Percentiles rank a stretch among this genome's conserved stretches.
Evolutionary conservation across 2,797 vertebrate species (phyloP).

Genomic region (Otolemur crassicaudatus): DNA sequence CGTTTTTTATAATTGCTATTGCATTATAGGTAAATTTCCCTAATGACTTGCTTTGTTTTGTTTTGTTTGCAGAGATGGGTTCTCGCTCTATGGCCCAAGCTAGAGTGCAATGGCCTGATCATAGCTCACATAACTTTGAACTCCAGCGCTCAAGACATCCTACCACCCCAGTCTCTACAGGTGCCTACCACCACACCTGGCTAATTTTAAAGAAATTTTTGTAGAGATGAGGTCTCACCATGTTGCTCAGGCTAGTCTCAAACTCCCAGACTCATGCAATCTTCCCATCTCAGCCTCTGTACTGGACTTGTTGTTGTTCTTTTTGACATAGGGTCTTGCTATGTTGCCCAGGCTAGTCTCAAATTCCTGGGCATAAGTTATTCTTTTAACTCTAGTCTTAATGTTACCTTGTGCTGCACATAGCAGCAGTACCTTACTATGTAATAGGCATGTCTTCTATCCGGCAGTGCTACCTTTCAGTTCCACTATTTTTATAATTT

Average conservation of each 20-base stretch:
- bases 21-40: background rate
- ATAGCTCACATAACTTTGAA: background rate
- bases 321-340: background rate
- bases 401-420: background rate
- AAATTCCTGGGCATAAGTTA: background rate
- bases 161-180: background rate
- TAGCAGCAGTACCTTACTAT: background rate
- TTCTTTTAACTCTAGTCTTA: background rate
- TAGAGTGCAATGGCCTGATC: background rate
- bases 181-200: background rate
- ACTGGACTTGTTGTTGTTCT: background rate
- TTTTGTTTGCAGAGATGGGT: background rate
- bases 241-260: too few relatives aligned
- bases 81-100: background rate
- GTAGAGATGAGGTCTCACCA: background rate
- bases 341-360: background rate
- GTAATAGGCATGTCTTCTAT: background rate
- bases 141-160: background rate
- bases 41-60: background rate
- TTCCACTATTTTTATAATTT: slow-evolving; percentile 30
- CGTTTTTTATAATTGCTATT: background rate
- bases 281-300: background rate
- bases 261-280: too few relatives aligned
- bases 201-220: background rate
- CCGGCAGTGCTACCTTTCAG: background rate